Conservation (phyloP, 2,113 vertebrate species). For the Trogon surrucura region DNA sequence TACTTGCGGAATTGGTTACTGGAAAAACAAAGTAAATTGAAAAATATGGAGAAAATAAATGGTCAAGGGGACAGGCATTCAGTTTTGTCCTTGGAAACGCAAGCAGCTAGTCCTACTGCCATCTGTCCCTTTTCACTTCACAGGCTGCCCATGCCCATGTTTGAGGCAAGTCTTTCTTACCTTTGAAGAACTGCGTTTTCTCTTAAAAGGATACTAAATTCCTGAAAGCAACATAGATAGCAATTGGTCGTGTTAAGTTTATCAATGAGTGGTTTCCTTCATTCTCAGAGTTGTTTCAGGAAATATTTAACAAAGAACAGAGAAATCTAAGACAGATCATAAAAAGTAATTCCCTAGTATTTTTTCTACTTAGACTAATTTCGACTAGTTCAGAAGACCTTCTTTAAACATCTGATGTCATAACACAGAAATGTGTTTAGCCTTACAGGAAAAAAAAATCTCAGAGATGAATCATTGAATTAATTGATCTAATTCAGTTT, state of each 20-base stretch:
- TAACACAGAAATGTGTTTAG: slow-evolving; percentile 53
- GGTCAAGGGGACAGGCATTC: background rate
- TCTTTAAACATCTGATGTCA: slow-evolving; percentile 19
- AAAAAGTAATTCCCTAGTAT: background rate
- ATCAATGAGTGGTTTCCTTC: background rate
- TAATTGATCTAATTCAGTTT: slow-evolving; percentile 63
- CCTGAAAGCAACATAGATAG: background rate
- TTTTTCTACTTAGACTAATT: slow-evolving; percentile 28
- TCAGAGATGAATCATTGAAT: slow-evolving; percentile 49
- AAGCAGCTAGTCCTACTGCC: background rate
- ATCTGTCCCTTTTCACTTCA: background rate
- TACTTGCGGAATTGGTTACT: slow-evolving; percentile 2
- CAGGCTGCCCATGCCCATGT: background rate
- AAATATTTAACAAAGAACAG: slow-evolving; percentile 3
- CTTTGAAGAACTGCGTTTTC: background rate
- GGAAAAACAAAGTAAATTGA: background rate
- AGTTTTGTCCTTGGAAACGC: slow-evolving; percentile 9
- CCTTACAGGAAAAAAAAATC: background rate
- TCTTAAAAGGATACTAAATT: background rate
- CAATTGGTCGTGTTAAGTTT: background rate
- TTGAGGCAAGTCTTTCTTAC: background rate
- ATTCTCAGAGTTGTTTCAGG: background rate
- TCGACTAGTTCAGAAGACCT: background rate
- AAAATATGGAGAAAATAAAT: background rate
- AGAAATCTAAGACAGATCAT: background rate